phyloP scores from a whole-genome alignment of 92 coral and sea anemone species.

The Actinernus sp. region DNA sequence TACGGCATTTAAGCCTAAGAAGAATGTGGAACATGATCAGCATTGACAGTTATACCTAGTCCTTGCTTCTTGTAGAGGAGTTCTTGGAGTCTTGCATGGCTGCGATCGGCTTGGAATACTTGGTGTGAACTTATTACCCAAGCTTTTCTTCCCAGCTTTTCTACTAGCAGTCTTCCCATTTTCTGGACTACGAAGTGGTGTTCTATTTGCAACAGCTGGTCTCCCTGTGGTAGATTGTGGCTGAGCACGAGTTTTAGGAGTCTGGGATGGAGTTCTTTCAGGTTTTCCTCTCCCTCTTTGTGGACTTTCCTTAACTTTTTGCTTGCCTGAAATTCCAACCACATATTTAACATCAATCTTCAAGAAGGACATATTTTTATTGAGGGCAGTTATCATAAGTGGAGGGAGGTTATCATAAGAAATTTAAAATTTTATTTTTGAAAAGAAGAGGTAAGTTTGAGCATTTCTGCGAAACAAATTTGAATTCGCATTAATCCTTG shows the following conservation, averaged over 20 bases:
- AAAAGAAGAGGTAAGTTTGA: too few relatives aligned
- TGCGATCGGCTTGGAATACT: slow-evolving; percentile 86
- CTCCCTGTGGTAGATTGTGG: slow-evolving; percentile 40
- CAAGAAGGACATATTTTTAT: too few relatives aligned
- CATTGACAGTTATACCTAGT: slow-evolving; percentile 63
- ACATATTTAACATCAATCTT: too few relatives aligned
- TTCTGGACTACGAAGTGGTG: slow-evolving; percentile 21
- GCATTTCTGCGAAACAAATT: too few relatives aligned
- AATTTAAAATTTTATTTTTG: too few relatives aligned
- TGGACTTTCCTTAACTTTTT: neutral
- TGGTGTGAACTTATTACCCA: slow-evolving; percentile 57
- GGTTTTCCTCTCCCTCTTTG: slow-evolving; percentile 8
- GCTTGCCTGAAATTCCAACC: too few relatives aligned
- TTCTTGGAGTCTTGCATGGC: slow-evolving; percentile 94
- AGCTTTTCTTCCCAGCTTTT: slow-evolving; percentile 45
- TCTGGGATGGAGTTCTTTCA: slow-evolving; percentile 42
- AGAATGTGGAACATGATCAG: neutral
- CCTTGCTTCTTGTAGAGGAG: slow-evolving; percentile 90
- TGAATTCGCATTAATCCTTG: too few relatives aligned
- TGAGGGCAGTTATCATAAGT: too few relatives aligned
- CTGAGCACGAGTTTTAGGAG: slow-evolving; percentile 20
- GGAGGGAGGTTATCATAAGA: too few relatives aligned
- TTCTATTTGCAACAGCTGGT: slow-evolving; percentile 19
- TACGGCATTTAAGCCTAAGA: too few relatives aligned
- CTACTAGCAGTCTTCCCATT: slow-evolving; percentile 52